Conservation (phyloP, 2,113 vertebrate genomes). For the Terrapene triunguis region DNA sequence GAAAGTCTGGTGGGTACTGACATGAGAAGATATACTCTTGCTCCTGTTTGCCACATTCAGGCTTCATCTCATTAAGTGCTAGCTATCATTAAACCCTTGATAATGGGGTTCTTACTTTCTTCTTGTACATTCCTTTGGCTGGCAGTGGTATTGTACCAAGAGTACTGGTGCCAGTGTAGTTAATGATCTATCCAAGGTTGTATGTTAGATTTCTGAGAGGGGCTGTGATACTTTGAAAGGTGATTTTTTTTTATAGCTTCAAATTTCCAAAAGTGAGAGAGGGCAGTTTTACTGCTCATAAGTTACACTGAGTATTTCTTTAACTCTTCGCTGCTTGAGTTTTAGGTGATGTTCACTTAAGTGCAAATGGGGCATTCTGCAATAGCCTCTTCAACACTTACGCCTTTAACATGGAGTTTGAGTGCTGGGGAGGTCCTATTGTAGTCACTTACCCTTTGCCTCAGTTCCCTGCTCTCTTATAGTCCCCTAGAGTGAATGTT, state of each 20-base stretch:
- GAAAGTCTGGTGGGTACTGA: not conserved
- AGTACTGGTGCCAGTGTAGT: too few relatives aligned
- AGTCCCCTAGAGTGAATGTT: too few relatives aligned
- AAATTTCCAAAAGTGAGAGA: not conserved
- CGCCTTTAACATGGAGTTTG: not conserved
- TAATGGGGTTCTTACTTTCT: not conserved
- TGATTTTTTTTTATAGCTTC: not conserved
- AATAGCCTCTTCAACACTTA: fast-evolving
- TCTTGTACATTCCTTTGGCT: not conserved
- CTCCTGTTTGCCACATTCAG: not conserved
- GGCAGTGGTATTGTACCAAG: not conserved
- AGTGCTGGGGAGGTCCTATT: not conserved
- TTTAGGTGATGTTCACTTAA: not conserved
- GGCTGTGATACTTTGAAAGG: not conserved
- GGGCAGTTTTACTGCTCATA: not conserved
- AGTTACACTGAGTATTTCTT: not conserved
- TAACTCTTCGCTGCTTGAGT: not conserved
- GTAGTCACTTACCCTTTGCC: not conserved
- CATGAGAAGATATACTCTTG: not conserved
- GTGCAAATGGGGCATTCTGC: not conserved
- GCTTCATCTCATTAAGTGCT: not conserved
- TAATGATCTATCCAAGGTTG: too few relatives aligned
- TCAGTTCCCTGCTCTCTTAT: not conserved
- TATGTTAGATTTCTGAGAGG: too few relatives aligned
- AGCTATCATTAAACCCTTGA: not conserved